Evolutionary conservation across 2,113 vertebrate species (phyloP).

Genomic region (Tor tambroides): DNA sequence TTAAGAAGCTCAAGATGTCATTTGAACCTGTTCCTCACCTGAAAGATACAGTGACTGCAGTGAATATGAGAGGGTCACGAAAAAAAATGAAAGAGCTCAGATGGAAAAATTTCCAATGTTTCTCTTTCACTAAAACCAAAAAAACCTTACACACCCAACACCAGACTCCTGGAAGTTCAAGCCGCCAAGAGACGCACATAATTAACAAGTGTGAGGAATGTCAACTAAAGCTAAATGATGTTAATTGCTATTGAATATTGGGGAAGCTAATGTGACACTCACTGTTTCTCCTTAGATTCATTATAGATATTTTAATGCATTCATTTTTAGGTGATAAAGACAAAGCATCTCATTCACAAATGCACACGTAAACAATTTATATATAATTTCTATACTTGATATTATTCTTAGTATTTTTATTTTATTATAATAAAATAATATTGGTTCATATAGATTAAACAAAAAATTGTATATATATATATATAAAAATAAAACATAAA

Average conservation of each 20-base stretch:
- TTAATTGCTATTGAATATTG: conserved; percentile 37
- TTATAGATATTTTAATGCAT: conserved; percentile 10
- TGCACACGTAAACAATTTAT: not conserved
- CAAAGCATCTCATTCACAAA: not conserved
- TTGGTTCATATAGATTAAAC: not conserved
- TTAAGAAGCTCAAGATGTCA: conserved; percentile 30
- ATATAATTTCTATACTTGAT: no score
- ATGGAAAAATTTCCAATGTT: not conserved
- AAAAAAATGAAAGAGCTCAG: conserved; percentile 43
- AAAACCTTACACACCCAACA: not conserved
- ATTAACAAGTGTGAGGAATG: conserved; percentile 44
- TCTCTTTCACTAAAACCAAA: not conserved
- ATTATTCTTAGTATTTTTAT: not conserved
- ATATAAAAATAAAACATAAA: no score
- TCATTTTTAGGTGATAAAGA: not conserved
- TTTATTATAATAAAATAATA: not conserved
- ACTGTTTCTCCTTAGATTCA: not conserved
- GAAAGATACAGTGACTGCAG: no score
- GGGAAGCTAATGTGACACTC: conserved; percentile 23
- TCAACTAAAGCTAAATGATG: conserved; percentile 32
- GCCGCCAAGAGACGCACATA: conserved; percentile 20
- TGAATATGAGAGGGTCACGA: not conserved
- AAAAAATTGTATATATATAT: no score
- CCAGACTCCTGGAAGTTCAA: not conserved
- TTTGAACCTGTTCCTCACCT: conserved; percentile 12